Percentiles rank a stretch among this genome's conserved stretches.
These are phyloP conservation scores for Temnothorax longispinosus DNA, from an alignment of 1,140 invertebrate genomes.

Conservation along the genomic window DNA sequence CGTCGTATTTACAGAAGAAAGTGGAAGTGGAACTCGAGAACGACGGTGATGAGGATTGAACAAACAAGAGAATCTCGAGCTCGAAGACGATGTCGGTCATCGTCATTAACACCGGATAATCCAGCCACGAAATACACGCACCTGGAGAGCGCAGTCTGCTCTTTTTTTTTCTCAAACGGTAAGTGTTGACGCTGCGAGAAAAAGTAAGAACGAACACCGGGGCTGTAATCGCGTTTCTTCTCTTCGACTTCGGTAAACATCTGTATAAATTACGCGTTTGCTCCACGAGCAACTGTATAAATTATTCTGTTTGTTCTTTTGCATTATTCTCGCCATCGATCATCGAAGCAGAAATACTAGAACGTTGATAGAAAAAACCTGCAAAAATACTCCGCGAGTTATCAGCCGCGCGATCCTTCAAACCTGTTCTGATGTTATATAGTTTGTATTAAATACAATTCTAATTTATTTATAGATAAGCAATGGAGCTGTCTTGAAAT, in stretches of 20 bases:
- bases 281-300: constrained; percentile 19
- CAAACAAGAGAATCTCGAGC: constrained; percentile 67
- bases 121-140: constrained; percentile 62
- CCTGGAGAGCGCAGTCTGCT: constrained; percentile 34
- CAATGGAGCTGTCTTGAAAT: not conserved
- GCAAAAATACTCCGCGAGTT: not conserved
- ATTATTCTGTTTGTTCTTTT: constrained; percentile 30
- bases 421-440: not conserved
- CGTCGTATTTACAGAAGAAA: constrained; percentile 68
- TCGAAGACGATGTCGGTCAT: constrained; percentile 68
- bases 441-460: not conserved
- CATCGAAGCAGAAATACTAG: not conserved
- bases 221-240: constrained; percentile 22
- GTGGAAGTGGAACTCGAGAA: constrained; percentile 57
- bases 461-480: constrained; percentile 15
- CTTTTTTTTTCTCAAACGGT: constrained; percentile 19
- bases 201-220: constrained; percentile 3
- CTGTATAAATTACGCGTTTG: constrained; percentile 41
- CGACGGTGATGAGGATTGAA: constrained; percentile 62
- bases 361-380: not conserved
- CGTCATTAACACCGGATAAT: constrained; percentile 74
- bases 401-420: not conserved
- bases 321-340: not conserved
- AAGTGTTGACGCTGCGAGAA: constrained; percentile 54
- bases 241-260: constrained; percentile 11